A percentile compares a stretch with the other conserved stretches of the same genome.
Conservation (phyloP, 2,888 invertebrate species). For the Myathropa florea region DNA sequence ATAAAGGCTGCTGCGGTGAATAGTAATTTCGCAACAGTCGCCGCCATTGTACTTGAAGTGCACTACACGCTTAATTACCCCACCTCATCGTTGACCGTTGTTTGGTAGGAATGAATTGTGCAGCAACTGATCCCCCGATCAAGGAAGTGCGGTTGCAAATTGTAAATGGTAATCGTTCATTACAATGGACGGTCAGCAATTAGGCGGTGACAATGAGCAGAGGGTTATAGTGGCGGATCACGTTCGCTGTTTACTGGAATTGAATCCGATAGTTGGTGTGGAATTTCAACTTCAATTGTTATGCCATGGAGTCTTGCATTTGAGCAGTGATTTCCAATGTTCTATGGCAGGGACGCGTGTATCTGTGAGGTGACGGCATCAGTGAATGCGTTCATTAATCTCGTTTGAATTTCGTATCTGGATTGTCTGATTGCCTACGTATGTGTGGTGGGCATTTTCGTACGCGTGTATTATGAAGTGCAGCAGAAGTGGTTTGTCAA, state of each 20-base stretch:
- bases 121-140: constrained; percentile 36
- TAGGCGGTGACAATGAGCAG: constrained; percentile 23
- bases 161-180: constrained; percentile 22
- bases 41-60: constrained; percentile 15
- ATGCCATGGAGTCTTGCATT: neutral
- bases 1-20: constrained; percentile 42
- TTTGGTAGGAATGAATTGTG: constrained; percentile 24
- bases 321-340: neutral
- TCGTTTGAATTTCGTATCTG: neutral
- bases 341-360: neutral
- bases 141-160: constrained; percentile 42
- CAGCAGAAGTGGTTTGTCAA: too few species aligned
- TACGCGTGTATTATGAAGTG: too few species aligned
- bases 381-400: neutral
- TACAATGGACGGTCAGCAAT: constrained; percentile 53
- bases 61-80: constrained; percentile 63
- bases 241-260: constrained; percentile 54
- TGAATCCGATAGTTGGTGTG: constrained; percentile 38
- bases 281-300: constrained; percentile 31
- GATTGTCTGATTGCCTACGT: too few species aligned
- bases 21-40: constrained; percentile 56
- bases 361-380: neutral
- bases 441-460: too few species aligned
- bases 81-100: constrained; percentile 17
- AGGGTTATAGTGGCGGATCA: constrained; percentile 32